Percentiles rank a stretch among this genome's conserved stretches.
These are phyloP conservation scores for Iguana delicatissima DNA, from an alignment of 2,797 vertebrate genomes.

Conservation along the genomic window DNA sequence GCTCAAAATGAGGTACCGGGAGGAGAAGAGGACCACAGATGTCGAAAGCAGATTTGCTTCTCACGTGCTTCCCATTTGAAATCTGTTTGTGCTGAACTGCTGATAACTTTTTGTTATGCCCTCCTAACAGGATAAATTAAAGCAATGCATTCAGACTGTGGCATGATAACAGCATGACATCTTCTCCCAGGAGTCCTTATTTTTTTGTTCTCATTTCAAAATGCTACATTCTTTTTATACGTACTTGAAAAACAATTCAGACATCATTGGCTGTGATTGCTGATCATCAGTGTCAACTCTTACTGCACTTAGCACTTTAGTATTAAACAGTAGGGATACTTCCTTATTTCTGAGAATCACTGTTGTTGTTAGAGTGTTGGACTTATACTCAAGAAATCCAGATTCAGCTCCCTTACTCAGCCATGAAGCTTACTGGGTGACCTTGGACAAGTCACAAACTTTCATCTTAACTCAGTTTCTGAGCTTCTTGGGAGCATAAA, in stretches of 20 bases:
- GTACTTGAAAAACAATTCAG: slow-evolving; percentile 58
- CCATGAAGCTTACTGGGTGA: background rate
- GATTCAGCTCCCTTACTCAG: background rate
- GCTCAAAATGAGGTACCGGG: slow-evolving; percentile 52
- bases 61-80: slow-evolving; percentile 68
- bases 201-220: background rate
- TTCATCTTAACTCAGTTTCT: background rate
- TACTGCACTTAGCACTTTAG: too few species aligned
- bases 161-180: background rate
- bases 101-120: slow-evolving; percentile 61
- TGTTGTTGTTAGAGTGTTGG: background rate
- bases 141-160: slow-evolving; percentile 30
- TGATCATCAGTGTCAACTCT: slow-evolving; percentile 9
- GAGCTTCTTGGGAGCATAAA: background rate
- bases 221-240: slow-evolving; percentile 34
- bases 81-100: slow-evolving; percentile 67
- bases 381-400: background rate
- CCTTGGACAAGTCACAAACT: background rate
- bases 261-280: slow-evolving; percentile 46
- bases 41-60: slow-evolving; percentile 74
- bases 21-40: slow-evolving; percentile 60
- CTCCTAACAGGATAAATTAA: slow-evolving; percentile 58
- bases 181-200: background rate
- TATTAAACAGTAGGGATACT: background rate
- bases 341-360: background rate